Conservation (phyloP, 2,888 invertebrate genomes). For the Dione juno region DNA sequence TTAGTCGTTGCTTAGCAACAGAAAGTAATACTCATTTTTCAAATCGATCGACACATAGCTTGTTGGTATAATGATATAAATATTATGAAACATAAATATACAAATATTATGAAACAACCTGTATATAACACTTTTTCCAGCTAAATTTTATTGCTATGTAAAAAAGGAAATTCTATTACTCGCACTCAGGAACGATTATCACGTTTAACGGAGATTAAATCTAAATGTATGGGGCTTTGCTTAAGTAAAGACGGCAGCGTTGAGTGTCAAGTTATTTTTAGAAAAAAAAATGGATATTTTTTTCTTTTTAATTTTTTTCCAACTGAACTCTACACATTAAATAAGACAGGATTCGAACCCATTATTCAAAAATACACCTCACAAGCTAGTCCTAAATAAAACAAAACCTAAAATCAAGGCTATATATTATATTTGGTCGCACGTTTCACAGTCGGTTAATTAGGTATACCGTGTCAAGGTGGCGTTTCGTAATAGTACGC, state of each 20-base stretch:
- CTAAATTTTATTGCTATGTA: too few species aligned
- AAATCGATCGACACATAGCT: too few species aligned
- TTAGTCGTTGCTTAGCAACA: neutral
- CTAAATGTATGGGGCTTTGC: too few species aligned
- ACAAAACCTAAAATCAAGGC: constrained; percentile 13
- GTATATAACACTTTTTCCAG: too few species aligned
- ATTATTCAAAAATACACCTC: neutral
- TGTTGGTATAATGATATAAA: too few species aligned
- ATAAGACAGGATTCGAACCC: neutral
- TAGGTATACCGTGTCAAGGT: constrained; percentile 30
- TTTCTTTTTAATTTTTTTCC: too few species aligned
- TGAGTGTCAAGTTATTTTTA: constrained; percentile 14
- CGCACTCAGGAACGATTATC: too few species aligned
- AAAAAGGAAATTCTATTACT: too few species aligned
- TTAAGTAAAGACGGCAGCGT: neutral
- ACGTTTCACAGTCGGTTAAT: constrained; percentile 32
- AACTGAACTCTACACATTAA: neutral
- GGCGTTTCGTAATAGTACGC: constrained; percentile 1
- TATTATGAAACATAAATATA: neutral
- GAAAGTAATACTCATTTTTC: neutral
- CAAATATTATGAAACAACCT: too few species aligned
- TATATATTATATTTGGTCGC: constrained; percentile 20
- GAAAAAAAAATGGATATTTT: too few species aligned
- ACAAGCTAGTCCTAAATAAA: neutral
- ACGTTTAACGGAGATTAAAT: too few species aligned